phyloP scores from a whole-genome alignment of 2,888 invertebrate genomes.

The Cephus pygmeus region DNA sequence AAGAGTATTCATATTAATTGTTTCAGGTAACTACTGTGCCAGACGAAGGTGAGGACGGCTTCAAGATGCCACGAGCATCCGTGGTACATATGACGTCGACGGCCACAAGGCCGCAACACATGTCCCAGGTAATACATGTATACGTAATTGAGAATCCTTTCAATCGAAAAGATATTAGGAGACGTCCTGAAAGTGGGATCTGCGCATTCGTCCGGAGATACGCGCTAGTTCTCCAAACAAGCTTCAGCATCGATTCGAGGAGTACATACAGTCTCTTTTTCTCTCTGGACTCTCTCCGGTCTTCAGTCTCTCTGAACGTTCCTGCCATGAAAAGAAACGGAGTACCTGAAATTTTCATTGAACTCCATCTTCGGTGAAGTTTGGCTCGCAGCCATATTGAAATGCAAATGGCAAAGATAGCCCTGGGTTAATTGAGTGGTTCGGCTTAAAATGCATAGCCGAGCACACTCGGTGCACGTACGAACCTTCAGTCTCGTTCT shows the following conservation, averaged over 20 bases:
- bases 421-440: conserved; percentile 52
- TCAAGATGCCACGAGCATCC: conserved; percentile 62
- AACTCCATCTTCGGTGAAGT: conserved; percentile 29
- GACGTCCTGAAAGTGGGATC: not conserved
- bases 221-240: not conserved
- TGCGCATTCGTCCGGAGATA: not conserved
- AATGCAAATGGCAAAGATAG: conserved; percentile 48
- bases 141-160: not conserved
- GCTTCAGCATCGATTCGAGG: not conserved
- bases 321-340: conserved; percentile 3
- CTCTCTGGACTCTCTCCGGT: not conserved
- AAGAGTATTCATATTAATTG: conserved; percentile 4
- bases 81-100: conserved; percentile 64
- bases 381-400: conserved; percentile 47
- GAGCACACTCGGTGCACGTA: not conserved
- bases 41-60: conserved; percentile 59
- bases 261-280: not conserved
- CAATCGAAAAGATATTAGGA: not conserved
- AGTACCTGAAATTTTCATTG: conserved; percentile 36
- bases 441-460: conserved; percentile 31
- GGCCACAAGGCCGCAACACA: conserved; percentile 62
- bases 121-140: conserved; percentile 54
- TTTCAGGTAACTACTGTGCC: conserved; percentile 63
- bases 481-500: not conserved
- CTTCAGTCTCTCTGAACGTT: not conserved